Percentiles rank a stretch among this genome's conserved stretches.
These are phyloP conservation scores for Simalia tracyae DNA, from an alignment of 2,797 vertebrate genomes.

Conservation along the genomic window DNA sequence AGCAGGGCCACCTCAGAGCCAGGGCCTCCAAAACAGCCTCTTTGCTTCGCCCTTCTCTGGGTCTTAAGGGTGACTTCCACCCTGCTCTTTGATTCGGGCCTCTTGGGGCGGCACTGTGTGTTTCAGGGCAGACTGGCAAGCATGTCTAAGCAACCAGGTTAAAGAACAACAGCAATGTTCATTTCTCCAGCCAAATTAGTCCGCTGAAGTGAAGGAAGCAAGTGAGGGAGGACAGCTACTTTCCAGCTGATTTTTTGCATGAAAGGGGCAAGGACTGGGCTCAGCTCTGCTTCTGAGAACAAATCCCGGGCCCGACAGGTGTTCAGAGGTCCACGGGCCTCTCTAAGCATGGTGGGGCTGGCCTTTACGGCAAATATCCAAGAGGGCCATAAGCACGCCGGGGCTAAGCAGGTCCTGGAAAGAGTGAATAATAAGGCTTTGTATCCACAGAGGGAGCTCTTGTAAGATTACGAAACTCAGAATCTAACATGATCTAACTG, in stretches of 20 bases:
- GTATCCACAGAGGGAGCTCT: not conserved
- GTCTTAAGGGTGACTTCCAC: not conserved
- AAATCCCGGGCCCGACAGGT: too few relatives aligned
- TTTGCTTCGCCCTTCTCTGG: not conserved
- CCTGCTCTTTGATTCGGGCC: not conserved
- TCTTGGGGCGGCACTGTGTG: not conserved
- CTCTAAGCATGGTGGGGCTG: not conserved
- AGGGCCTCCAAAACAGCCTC: too few relatives aligned
- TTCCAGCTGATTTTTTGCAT: not conserved
- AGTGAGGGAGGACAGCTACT: not conserved
- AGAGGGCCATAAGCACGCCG: not conserved
- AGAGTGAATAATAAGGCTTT: not conserved
- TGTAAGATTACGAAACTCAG: not conserved
- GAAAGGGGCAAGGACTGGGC: not conserved
- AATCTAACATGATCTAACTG: not conserved
- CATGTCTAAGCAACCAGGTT: too few relatives aligned
- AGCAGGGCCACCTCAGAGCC: too few relatives aligned
- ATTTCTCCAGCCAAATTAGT: not conserved
- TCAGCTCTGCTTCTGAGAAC: not conserved
- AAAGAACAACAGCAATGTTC: not conserved
- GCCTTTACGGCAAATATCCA: not conserved
- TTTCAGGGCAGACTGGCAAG: not conserved
- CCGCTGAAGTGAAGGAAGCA: not conserved
- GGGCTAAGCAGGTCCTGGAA: not conserved
- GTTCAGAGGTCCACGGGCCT: not conserved